Percentiles rank a stretch among this genome's conserved stretches.
Evolutionary conservation across 1,140 invertebrate species (phyloP).

Genomic region (Aculops lycopersici): DNA sequence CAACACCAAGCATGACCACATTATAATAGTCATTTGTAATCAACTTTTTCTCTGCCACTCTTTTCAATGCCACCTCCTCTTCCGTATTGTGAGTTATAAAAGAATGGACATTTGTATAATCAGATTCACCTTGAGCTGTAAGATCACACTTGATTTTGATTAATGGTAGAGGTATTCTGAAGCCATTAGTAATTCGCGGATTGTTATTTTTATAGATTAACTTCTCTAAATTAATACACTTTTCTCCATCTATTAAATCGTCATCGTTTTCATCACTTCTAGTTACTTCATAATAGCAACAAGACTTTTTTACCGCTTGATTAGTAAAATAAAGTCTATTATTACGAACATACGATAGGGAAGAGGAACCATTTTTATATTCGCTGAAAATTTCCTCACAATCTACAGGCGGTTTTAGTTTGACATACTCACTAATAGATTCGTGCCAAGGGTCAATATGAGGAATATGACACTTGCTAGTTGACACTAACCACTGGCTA

Average conservation of each 20-base stretch:
- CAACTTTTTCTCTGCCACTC: background rate
- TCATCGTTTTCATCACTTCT: background rate
- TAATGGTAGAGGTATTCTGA: background rate
- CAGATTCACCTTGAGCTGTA: no score
- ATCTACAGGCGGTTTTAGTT: background rate
- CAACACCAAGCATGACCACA: slow-evolving; percentile 22
- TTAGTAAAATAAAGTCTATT: background rate
- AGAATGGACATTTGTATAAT: background rate
- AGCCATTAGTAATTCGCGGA: background rate
- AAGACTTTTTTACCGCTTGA: background rate
- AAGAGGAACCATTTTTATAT: background rate
- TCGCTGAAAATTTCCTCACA: background rate
- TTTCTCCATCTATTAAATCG: background rate
- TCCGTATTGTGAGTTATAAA: background rate
- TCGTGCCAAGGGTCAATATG: background rate
- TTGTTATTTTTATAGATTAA: background rate
- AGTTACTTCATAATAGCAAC: background rate
- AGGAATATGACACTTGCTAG: background rate
- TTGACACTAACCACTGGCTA: background rate
- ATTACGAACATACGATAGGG: background rate
- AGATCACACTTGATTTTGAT: background rate
- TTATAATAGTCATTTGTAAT: slow-evolving; percentile 5
- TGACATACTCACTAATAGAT: background rate
- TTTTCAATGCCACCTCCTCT: background rate
- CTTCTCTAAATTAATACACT: background rate